Evolutionary conservation across 1,140 invertebrate genomes (phyloP).

Genomic region (Coelopa frigida): DNA sequence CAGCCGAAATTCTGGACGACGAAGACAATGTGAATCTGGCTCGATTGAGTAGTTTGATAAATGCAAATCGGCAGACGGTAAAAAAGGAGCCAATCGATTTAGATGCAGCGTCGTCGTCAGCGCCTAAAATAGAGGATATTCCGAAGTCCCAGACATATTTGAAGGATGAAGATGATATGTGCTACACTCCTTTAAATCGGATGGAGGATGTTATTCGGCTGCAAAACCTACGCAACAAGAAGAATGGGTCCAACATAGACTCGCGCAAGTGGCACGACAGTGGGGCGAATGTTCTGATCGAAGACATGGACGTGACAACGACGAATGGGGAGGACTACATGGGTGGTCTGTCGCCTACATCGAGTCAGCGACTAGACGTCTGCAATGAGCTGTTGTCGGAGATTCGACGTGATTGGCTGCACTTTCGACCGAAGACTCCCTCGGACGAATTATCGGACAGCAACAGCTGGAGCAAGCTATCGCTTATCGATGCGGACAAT

Average conservation of each 20-base stretch:
- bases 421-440: conserved; percentile 68
- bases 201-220: conserved; percentile 37
- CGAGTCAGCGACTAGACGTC: conserved; percentile 39
- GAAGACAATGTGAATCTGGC: conserved; percentile 42
- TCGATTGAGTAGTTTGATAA: conserved; percentile 38
- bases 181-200: conserved; percentile 24
- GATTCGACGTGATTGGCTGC: conserved; percentile 51
- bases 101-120: too few species aligned
- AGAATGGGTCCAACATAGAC: neutral
- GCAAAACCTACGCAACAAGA: conserved; percentile 24
- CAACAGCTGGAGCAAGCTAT: conserved; percentile 18
- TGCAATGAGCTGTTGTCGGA: conserved; percentile 42
- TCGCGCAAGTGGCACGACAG: neutral
- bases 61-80: conserved; percentile 31
- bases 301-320: neutral
- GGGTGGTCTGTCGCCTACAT: conserved; percentile 35
- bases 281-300: conserved; percentile 9
- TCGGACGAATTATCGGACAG: conserved; percentile 30
- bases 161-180: conserved; percentile 15
- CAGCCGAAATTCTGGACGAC: conserved; percentile 23
- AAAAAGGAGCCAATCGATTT: conserved; percentile 10
- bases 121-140: conserved; percentile 7
- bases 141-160: neutral
- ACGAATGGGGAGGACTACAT: conserved; percentile 24
- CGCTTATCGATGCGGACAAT: conserved; percentile 38